Base-by-base conservation (phyloP, 2,888 invertebrate genomes). In the Dryadula phaetusa region DNA sequence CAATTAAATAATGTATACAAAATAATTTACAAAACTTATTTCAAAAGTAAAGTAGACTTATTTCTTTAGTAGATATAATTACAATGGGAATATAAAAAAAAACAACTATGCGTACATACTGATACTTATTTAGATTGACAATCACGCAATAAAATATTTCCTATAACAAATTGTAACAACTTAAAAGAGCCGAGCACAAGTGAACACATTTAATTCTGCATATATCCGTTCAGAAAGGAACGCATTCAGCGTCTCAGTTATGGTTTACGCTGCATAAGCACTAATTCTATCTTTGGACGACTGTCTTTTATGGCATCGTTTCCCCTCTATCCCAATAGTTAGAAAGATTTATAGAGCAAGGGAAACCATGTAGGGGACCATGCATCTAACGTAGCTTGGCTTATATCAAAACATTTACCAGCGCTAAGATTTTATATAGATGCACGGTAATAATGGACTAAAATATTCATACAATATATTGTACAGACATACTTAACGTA, bases 261-360 rank as follows among this genome's bases (percentile, higher is more conserved):
- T 76, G 78, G 80, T 80, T 83, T 78, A 82, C 83, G 82, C 78
- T 76, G 79, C 76, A 75, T 79, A 79, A 79, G 80, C 81, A 78
- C 77, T 81, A 80, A 79, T 77, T 69, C 75, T 80, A 78, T 82
- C 79, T 79, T 75, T 76, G 76, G 79, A 77, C 78, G 76, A 77
- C 80, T 80, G 82, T 76, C 78, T 82, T 86, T 86, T 85, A 83
- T 82, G 75, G 80, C 76, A 77, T 79, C 77, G 67, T 70, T 70
- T 70, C 77, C 84, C 82, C 79, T 66, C 64, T 56, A 75, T 76
- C 77, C 76, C 74, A 76, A 79, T 77, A 72, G 77, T 74, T 71
- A 64, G 60, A 71, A 69, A 72, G 75, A 85, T 83, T 84, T 85
- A 85, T 84, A 71, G 74, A 69, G 52, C 61, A 69, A 73, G 76